phyloP scores from a whole-genome alignment of 2,113 vertebrate species.

The Xiphophorus hellerii region DNA sequence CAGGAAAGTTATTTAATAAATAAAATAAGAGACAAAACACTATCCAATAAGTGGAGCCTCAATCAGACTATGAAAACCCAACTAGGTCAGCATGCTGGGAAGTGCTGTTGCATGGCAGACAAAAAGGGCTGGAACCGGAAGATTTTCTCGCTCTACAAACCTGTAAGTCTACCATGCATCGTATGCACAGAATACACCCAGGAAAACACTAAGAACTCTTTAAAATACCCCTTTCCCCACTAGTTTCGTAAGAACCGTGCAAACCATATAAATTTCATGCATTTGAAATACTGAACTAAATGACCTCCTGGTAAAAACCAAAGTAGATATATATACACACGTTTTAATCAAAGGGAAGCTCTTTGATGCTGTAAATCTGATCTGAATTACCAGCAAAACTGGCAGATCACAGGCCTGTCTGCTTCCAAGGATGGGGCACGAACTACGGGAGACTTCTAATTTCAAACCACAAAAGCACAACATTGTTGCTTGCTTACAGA shows the following conservation, averaged over 20 bases:
- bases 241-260: not conserved
- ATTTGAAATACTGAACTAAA: not conserved
- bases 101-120: not conserved
- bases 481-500: not conserved
- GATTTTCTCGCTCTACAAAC: conserved; percentile 6
- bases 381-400: conserved; percentile 28
- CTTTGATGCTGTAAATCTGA: conserved; percentile 25
- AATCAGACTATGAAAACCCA: conserved; percentile 12
- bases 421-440: conserved; percentile 17
- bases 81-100: conserved; percentile 35
- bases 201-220: not conserved
- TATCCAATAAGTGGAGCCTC: conserved; percentile 17
- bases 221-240: not conserved
- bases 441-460: not conserved
- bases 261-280: not conserved
- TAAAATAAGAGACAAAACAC: conserved; percentile 7
- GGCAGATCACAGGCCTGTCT: conserved; percentile 42
- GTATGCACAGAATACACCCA: not conserved
- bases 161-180: not conserved
- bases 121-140: not conserved
- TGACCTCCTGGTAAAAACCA: not conserved
- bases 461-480: not conserved
- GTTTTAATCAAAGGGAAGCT: conserved; percentile 17
- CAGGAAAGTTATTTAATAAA: conserved; percentile 22
- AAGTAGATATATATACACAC: conserved; percentile 8